Evolutionary conservation across 2,113 vertebrate species (phyloP), one percentile per base, ranked within the genome.

Genomic region (Corydoras maculifer): DNA sequence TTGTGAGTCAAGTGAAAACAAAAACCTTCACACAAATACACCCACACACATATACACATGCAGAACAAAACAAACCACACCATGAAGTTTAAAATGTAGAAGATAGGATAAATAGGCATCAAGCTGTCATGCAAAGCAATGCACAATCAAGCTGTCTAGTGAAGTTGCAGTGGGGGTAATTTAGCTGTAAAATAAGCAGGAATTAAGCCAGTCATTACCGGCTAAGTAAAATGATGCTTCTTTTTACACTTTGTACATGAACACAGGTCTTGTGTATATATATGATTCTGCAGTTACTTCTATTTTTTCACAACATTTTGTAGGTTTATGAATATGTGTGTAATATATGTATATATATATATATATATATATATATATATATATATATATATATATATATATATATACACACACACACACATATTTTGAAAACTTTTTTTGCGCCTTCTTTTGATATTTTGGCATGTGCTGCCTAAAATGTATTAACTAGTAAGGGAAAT

Each of bases 81-180:
- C 65, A 70, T 73, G 48, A 68, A 68, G 58, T 35, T 32, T n/a
- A 25, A 50, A 80, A 80, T 80, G 51, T 13, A 51, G 50, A 74
- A 70, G 70, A 79, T 55, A 31, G n/a, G 48, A 63, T 62, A 78
- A 69, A 69, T 62, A 71, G 65, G 68, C 61, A 65, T 70, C 74
- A 77, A 72, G 74, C 85, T 79, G 13, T 75, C 85, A 85, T 82
- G 83, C 85, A 86, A 59, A 79, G 84, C 72, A 76, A 78, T 80
- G 84, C 83, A 82, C 82, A 87, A 79, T 81, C 82, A 81, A 74
- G 83, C 82, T 85, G 82, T 87, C 76, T 80, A 84, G 83, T 81
- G 86, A 81, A 87, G 83, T 83, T 78, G 76, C 79, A 72, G 74
- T 48, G 65, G 55, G 60, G 64, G 62, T 48, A 67, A 67, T 58